Evolutionary conservation across 2,797 vertebrate genomes (phyloP).

Genomic region (Gymnothorax reevesii): DNA sequence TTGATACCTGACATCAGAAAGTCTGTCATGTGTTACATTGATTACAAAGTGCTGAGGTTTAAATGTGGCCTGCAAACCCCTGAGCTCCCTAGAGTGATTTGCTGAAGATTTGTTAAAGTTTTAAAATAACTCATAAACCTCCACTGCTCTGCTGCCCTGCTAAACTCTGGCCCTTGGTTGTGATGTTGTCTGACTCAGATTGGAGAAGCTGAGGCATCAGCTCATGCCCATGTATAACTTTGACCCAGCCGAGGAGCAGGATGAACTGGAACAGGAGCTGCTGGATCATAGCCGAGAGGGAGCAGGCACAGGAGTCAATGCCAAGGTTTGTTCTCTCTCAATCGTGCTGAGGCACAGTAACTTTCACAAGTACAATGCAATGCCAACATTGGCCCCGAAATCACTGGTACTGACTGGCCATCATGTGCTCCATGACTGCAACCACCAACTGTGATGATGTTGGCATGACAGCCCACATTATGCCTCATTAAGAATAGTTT

Average conservation of each 20-base stretch:
- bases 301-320: constrained; percentile 77
- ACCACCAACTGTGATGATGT: neutral
- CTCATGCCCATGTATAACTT: constrained; percentile 99
- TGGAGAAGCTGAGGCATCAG: constrained; percentile 96
- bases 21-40: neutral
- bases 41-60: neutral
- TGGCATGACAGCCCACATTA: neutral
- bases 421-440: neutral
- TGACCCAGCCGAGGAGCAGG: constrained; percentile 94
- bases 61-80: neutral
- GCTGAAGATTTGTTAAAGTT: neutral
- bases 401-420: neutral
- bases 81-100: neutral
- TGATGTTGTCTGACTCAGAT: constrained; percentile 58
- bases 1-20: neutral
- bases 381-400: neutral
- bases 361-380: neutral
- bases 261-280: constrained; percentile 95
- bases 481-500: neutral
- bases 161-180: constrained; percentile 21
- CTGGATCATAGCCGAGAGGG: constrained; percentile 90
- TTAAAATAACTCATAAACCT: neutral
- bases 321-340: constrained; percentile 71
- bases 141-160: constrained; percentile 2
- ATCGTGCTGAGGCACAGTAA: neutral